Base-by-base conservation (phyloP, 1,140 invertebrate species). In the Panulirus ornatus region DNA sequence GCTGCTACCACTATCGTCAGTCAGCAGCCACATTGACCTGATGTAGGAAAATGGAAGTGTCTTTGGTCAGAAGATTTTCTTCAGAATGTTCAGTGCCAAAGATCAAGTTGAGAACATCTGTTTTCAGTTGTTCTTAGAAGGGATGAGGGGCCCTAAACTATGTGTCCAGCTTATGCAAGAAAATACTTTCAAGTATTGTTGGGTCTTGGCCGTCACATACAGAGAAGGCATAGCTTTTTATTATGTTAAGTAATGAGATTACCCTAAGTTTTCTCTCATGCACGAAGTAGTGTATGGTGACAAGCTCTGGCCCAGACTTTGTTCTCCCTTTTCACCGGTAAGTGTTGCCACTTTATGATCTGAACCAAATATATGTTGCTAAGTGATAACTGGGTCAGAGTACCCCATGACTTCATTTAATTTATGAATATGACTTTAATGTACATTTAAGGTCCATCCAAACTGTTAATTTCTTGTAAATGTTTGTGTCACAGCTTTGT, bases 361-460 rank as follows among this genome's bases (percentile, higher is more conserved):
- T 89, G 87, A 89, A 89, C 88, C 88, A 89, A 89, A 89, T 89
- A 88, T 88, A 84, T 89, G 79, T 89, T 89, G 70, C 44, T 76
- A 84, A 89, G 88, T 84, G 87, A 89, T 81, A 89, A 89, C 47
- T 82, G 88, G 88, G 88, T 89, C 44, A 40, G 34, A 42, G 58
- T 89, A 44, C 51, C 88, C 88, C 87, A 89, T 84, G 88, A 89
- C 81, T 89, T 89, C 42, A 76, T 89, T 89, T 89, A 83, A 89
- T 89, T 89, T 89, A 89, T 89, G 81, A 63, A 88, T 83, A 89
- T 70, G 79, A 88, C 85, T 83, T 71, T 89, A 89, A 89, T 89
- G 88, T 89, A 89, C 88, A 89, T 83, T 89, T 89, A 89, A 89
- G 88, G 88, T 89, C 88, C 88, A 89, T 89, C 88, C 88, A 89